These are phyloP conservation scores for Eulemur albifrons DNA, from an alignment of 2,797 vertebrate genomes.

Conservation along the genomic window DNA sequence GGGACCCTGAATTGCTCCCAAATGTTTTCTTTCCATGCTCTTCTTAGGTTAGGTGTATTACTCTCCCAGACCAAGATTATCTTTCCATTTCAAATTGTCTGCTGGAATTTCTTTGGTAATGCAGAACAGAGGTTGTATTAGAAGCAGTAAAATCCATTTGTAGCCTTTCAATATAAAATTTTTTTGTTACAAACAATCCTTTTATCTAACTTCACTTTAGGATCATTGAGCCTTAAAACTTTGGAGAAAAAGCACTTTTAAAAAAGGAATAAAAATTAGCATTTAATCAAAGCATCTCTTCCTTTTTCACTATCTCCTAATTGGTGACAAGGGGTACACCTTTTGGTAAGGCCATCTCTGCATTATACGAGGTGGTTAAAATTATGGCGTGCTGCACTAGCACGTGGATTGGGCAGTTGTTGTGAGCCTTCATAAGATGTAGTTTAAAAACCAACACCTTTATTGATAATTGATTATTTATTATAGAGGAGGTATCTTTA, in stretches of 20 bases:
- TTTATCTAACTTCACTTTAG: not conserved
- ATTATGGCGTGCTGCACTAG: not conserved
- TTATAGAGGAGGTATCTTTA: not conserved
- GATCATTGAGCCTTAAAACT: slow-evolving; percentile 1
- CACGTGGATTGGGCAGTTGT: not conserved
- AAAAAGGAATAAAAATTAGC: not conserved
- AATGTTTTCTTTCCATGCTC: not conserved
- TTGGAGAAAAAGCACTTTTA: not conserved
- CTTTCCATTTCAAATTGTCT: slow-evolving; percentile 8
- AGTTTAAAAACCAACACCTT: not conserved
- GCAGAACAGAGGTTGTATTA: not conserved
- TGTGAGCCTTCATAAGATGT: not conserved
- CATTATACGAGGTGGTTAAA: not conserved
- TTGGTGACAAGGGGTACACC: not conserved
- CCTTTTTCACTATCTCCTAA: not conserved
- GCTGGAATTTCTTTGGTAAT: not conserved
- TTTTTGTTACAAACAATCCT: not conserved
- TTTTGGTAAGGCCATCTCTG: not conserved
- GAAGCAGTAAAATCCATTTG: not conserved
- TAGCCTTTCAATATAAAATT: not conserved
- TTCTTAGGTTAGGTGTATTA: not conserved
- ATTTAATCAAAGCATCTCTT: not conserved
- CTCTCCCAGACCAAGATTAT: not conserved
- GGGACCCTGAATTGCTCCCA: not conserved
- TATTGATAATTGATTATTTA: not conserved